Evolutionary conservation across 2,797 vertebrate genomes (phyloP), one percentile per base, ranked within the genome.

Genomic region (Phataginus tricuspis): DNA sequence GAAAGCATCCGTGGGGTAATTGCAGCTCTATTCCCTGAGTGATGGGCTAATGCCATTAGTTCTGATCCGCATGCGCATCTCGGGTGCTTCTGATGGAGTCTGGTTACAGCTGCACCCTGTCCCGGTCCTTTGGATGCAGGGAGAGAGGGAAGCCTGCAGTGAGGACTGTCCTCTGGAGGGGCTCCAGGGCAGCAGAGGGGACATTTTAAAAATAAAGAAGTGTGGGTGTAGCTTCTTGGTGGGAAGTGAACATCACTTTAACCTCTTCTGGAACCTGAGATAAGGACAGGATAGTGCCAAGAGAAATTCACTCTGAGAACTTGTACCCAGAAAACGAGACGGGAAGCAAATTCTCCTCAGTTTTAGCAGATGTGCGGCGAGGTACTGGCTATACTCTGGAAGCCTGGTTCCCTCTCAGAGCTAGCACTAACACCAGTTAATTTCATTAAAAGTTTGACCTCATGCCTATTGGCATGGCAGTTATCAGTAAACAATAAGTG

Each of bases 1-100:
- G 96, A 98, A 97, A 89, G 95, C 95, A 92, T 97, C 94, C 93
- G 85, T 91, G 82, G 93, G 92, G 93, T 97, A 97, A 96, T 97
- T 97, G 95, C 86, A 88, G 95, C 91, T 95, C 75, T 95, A 37
- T 96, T 94, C 95, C 91, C 87, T 37, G 89, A 98, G 93, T 75
- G 94, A 97, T 90, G 0, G 31, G 91, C 93, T 97, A 96, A 97
- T 96, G 95, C 96, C 95, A 94, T 97, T 97, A 97, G 89, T 95
- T 87, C 91, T 83, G 79, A 96, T 92, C 94, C 89, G 78, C 86
- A 92, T 91, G 89, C 94, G 0, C 89, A 64, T 90, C 92, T 42
- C 16, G 18, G 68, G 49, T 4, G 0, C 75, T 92, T 86, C 82
- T 31, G 39, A 63, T n/a, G 63, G 57, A 51, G 53, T 87, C 92